phyloP scores from a whole-genome alignment of 53 echinoderm and acorn worm genomes.

The Actinopyga echinites region DNA sequence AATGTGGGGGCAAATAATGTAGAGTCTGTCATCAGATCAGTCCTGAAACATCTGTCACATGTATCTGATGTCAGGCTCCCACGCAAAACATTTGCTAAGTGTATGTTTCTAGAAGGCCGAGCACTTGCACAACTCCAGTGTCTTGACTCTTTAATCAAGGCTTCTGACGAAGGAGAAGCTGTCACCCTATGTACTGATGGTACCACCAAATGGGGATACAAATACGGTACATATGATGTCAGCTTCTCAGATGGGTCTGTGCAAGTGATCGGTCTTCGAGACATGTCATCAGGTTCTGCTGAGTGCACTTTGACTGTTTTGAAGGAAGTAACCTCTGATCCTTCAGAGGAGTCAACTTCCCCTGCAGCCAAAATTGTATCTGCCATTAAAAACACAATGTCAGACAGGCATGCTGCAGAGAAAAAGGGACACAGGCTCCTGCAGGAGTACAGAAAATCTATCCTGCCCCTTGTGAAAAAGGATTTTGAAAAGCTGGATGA shows the following conservation, averaged over 20 bases:
- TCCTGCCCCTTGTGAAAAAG: too few relatives aligned
- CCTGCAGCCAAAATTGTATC: not conserved
- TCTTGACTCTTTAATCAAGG: not conserved
- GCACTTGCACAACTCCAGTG: conserved; percentile 57
- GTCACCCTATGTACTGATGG: conserved; percentile 16
- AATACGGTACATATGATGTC: conserved; percentile 5
- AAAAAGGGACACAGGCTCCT: too few relatives aligned
- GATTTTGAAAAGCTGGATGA: too few relatives aligned
- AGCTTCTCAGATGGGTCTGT: conserved; percentile 4
- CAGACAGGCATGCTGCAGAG: too few relatives aligned
- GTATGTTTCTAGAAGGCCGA: conserved; percentile 58
- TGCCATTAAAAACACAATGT: not conserved
- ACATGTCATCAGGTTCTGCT: too few relatives aligned
- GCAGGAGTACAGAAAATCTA: too few relatives aligned
- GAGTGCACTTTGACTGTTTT: not conserved
- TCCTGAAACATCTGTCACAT: conserved; percentile 27
- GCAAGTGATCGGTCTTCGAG: too few relatives aligned
- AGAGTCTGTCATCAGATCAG: conserved; percentile 49
- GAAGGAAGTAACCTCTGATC: not conserved
- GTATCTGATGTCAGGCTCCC: conserved; percentile 44
- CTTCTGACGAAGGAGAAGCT: not conserved
- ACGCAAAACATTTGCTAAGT: conserved; percentile 28
- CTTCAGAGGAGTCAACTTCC: not conserved
- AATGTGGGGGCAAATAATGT: conserved; percentile 54
- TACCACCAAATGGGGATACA: conserved; percentile 25